Conservation (phyloP, 2,888 invertebrate species). For the Leuctra nigra region DNA sequence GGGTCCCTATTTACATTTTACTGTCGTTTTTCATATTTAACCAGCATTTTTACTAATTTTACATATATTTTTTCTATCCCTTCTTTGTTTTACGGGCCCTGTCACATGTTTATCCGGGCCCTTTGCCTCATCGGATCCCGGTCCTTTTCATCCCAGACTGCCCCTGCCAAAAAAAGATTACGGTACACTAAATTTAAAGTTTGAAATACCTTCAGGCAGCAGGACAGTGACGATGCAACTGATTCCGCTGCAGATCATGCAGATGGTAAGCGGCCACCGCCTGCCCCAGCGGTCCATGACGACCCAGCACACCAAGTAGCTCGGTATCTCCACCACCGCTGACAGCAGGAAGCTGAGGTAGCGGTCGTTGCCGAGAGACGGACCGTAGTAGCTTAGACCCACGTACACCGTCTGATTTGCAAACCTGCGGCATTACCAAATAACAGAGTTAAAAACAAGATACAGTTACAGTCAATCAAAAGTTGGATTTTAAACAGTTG, state of each 20-base stretch:
- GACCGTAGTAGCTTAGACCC: slow-evolving; percentile 86
- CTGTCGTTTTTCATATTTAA: too few species aligned
- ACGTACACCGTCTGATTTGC: slow-evolving; percentile 90
- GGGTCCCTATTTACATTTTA: too few species aligned
- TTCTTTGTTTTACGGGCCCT: too few species aligned
- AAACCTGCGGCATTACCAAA: slow-evolving; percentile 61
- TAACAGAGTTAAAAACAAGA: too few species aligned
- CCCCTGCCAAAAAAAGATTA: too few species aligned
- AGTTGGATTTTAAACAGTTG: too few species aligned
- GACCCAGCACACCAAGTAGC: slow-evolving; percentile 80
- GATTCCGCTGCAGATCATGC: slow-evolving; percentile 69
- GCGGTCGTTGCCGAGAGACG: slow-evolving; percentile 78
- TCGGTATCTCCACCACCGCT: slow-evolving; percentile 81
- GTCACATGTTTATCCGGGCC: too few species aligned
- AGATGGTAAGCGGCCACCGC: slow-evolving; percentile 79
- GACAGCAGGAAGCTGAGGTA: slow-evolving; percentile 85
- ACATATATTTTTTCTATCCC: too few species aligned
- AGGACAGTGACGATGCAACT: slow-evolving; percentile 80
- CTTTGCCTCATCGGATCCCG: too few species aligned
- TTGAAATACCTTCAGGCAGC: slow-evolving; percentile 63
- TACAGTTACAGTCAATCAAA: not conserved
- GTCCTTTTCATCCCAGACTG: too few species aligned
- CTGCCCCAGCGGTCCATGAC: slow-evolving; percentile 84
- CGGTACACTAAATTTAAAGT: too few species aligned
- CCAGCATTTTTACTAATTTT: too few species aligned